Percentiles rank a stretch among this genome's conserved stretches.
These are phyloP conservation scores for Luperina nickerlii DNA, from an alignment of 2,888 invertebrate genomes.

Conservation along the genomic window DNA sequence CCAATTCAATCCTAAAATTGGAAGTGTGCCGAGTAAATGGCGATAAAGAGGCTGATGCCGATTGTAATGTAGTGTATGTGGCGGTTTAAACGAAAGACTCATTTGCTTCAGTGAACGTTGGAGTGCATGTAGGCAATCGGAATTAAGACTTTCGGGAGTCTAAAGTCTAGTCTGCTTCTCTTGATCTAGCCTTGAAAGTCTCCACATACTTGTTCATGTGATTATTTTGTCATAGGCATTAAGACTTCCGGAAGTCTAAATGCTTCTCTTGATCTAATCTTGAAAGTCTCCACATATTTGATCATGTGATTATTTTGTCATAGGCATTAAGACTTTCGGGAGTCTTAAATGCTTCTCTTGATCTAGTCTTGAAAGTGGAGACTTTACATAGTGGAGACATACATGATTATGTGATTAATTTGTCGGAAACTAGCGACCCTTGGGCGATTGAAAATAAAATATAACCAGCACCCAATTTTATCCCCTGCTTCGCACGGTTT, in stretches of 20 bases:
- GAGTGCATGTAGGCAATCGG: not conserved
- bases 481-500: not conserved
- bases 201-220: not conserved
- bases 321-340: too few species aligned
- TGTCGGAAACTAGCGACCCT: not conserved
- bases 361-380: too few species aligned
- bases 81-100: not conserved
- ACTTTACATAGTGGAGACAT: too few species aligned
- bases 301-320: not conserved
- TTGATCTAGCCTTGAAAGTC: not conserved
- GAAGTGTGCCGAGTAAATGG: constrained; percentile 39
- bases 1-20: constrained; percentile 34
- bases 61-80: constrained; percentile 22
- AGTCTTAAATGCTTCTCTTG: too few species aligned
- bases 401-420: not conserved
- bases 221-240: not conserved
- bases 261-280: not conserved
- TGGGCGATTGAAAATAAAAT: too few species aligned
- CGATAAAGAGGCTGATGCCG: not conserved
- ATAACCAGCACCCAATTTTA: too few species aligned
- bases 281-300: not conserved
- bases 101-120: not conserved
- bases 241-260: too few species aligned
- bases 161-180: not conserved
- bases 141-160: not conserved